Evolutionary conservation across 2,113 vertebrate species (phyloP).

Genomic region (Daubentonia madagascariensis): DNA sequence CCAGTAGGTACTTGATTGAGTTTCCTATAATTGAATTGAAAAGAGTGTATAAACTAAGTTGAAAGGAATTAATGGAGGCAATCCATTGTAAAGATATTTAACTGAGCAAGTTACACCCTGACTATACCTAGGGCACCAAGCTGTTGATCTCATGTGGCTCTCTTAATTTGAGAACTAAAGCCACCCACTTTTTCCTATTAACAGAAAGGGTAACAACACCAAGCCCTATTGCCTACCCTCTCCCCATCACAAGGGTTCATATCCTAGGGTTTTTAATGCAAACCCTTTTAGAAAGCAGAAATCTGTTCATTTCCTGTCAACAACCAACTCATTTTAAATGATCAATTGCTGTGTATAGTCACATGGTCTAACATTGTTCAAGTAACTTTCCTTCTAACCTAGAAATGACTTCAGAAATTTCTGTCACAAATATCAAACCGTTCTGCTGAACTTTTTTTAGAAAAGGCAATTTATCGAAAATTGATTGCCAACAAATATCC

Average conservation of each 20-base stretch:
- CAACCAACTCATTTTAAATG: conserved; percentile 29
- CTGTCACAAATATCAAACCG: not conserved
- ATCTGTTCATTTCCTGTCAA: not conserved
- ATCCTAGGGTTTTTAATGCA: not conserved
- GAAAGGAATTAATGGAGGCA: conserved; percentile 34
- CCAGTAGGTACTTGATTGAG: not conserved
- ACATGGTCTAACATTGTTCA: not conserved
- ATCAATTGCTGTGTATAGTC: not conserved
- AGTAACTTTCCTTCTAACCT: not conserved
- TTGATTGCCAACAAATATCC: not conserved
- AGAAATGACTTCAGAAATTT: conserved; percentile 32
- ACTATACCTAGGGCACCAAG: not conserved
- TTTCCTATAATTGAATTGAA: conserved; percentile 47
- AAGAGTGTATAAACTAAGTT: not conserved
- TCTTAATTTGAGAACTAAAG: conserved; percentile 24
- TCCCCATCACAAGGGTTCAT: not conserved
- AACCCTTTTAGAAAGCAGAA: conserved; percentile 14
- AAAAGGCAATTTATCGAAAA: conserved; percentile 37
- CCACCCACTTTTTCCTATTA: not conserved
- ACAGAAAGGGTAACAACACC: not conserved
- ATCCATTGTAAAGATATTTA: conserved; percentile 45
- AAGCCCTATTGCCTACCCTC: not conserved
- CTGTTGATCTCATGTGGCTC: not conserved
- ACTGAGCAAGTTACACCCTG: not conserved
- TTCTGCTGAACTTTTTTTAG: conserved; percentile 21